Conservation (phyloP, 2,888 invertebrate genomes). For the Tenthredo mesomela region DNA sequence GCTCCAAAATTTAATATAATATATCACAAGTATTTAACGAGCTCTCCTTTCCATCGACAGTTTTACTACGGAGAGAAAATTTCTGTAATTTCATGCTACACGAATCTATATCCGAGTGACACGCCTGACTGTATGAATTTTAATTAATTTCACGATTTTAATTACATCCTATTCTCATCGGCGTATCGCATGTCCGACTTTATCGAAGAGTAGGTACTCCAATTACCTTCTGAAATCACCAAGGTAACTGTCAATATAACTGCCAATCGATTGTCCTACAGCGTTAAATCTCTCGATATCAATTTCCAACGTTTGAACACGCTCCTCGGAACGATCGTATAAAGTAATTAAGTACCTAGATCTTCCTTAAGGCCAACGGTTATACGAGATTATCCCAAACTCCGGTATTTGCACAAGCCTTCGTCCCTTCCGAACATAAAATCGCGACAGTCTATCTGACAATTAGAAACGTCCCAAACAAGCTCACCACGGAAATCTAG, state of each 20-base stretch:
- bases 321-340: neutral
- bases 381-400: neutral
- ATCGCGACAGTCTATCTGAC: slow-evolving; percentile 6
- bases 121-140: slow-evolving; percentile 8
- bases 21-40: slow-evolving; percentile 44
- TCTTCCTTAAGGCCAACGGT: neutral
- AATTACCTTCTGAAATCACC: slow-evolving; percentile 18
- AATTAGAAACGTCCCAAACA: slow-evolving; percentile 43
- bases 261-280: neutral
- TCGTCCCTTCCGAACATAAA: slow-evolving; percentile 11
- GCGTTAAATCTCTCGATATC: neutral
- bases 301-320: slow-evolving; percentile 11
- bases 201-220: neutral
- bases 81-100: neutral
- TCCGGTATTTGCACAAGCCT: neutral
- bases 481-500: slow-evolving; percentile 37
- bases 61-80: neutral
- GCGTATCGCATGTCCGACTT: slow-evolving; percentile 14
- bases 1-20: neutral
- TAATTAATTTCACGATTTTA: slow-evolving; percentile 33
- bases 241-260: slow-evolving; percentile 8
- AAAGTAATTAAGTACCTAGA: slow-evolving; percentile 25
- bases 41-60: slow-evolving; percentile 16
- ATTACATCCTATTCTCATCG: slow-evolving; percentile 1
- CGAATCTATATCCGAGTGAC: neutral